Evolutionary conservation across 2,113 vertebrate species (phyloP), one percentile per base, ranked within the genome.

Genomic region (Onychostoma macrolepis): DNA sequence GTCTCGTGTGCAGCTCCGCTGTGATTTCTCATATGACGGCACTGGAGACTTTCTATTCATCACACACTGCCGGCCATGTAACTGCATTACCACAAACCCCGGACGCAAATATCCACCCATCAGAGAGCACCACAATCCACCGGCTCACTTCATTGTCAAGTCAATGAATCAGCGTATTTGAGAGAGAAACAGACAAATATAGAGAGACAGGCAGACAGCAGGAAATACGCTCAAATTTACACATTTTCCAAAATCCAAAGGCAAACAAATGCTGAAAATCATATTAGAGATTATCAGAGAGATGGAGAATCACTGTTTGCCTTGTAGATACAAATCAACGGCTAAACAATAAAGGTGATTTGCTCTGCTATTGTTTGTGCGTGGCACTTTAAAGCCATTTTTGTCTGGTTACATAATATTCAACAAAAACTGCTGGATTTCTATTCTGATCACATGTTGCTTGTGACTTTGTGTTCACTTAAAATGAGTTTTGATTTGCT

Each of bases 31-130:
- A 87, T 87, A 90, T 85, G 58, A 89, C 24, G 53, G 67, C 79
- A 74, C 75, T 84, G 58, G 79, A 89, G 58, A 89, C 56, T 71
- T 85, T 87, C 89, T 88, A 83, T 89, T 90, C 86, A 91, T 90
- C 85, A 87, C 43, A 19, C 72, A 87, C 71, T 79, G 90, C 75
- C 87, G 85, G 86, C 75, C 81, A 65, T 77, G 78, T 90, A 84
- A 89, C 89, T 85, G 86, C 81, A 86, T 87, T 30, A 76, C 82
- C 87, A 89, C 84, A 56, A 85, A 67, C 50, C 61, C 53, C 19
- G 53, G 80, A 86, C 72, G 74, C 72, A 90, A 77, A 86, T 28
- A 86, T 87, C 80, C 88, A 88, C 84, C 81, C 75, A 89, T 88
- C 84, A 86, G 53, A 90, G 84, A 50, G 41, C 48, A 50, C 24